Evolutionary conservation across 2,113 vertebrate species (phyloP).

Genomic region (Ictalurus punctatus): DNA sequence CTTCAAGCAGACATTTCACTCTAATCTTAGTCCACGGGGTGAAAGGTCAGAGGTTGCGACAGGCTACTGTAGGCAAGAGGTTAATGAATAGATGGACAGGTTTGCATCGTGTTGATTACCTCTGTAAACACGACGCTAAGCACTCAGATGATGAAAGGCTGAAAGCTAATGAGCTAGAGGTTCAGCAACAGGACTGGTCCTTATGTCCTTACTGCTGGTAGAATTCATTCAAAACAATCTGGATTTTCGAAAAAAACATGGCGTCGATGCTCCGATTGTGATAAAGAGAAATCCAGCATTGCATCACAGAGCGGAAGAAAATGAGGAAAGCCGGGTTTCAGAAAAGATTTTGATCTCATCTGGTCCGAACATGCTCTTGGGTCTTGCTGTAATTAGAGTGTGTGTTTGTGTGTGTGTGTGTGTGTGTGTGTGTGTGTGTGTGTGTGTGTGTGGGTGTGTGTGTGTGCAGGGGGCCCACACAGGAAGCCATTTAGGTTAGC

Average conservation of each 20-base stretch:
- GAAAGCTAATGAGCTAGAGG: neutral
- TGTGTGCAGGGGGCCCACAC: slow-evolving; percentile 1
- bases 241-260: neutral
- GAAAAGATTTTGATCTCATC: slow-evolving; percentile 26
- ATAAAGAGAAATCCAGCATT: neutral
- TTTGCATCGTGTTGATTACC: neutral
- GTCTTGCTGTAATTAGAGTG: slow-evolving; percentile 18
- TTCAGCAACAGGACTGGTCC: neutral
- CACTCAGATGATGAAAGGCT: slow-evolving; percentile 7
- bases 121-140: slow-evolving; percentile 1
- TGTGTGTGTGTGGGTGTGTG: slow-evolving; percentile 24
- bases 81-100: slow-evolving; percentile 14
- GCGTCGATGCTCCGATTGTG: neutral
- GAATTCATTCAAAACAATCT: neutral
- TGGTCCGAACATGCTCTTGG: neutral
- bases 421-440: neutral
- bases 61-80: slow-evolving; percentile 46
- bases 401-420: slow-evolving; percentile 26
- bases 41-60: slow-evolving; percentile 62
- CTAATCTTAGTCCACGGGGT: slow-evolving; percentile 49
- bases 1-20: slow-evolving; percentile 46
- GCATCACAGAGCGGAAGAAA: neutral
- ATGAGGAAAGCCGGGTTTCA: slow-evolving; percentile 22
- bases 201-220: neutral
- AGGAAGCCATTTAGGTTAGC: slow-evolving; percentile 46